Base-by-base conservation (phyloP, 2,888 invertebrate genomes). In the Mamestra brassicae region DNA sequence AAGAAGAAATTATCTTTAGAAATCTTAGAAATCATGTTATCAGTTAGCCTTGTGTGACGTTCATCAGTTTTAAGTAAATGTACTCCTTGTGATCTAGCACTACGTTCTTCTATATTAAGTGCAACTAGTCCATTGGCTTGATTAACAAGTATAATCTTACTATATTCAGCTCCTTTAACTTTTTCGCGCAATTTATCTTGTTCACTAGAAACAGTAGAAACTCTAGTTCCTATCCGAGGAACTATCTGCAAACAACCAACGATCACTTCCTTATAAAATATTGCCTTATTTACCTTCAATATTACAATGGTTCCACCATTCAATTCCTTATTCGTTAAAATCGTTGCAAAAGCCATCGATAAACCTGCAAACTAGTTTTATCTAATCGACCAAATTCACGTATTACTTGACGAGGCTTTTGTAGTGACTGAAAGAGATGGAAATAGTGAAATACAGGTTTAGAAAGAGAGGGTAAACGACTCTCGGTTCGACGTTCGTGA, bases 401-500 rank as follows among this genome's bases (percentile, higher is more conserved):
- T 89, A 88, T 88, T 83, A 84, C 85, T 80, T 76, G 68, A 77
- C 84, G 79, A 87, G 83, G 87, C 84, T 84, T 87, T 83, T 81
- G 84, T 76, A 72, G 76, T 74, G 82, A 50, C 67, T 52, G 89
- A 92, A 78, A 64, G 90, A 85, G 90, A 90, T 36, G 68, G 83
- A 71, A 17, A 73, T 71, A 90, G 26, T 17, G 15, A 60, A 90
- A 90, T 91, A 92, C 90, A 87, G 88, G 92, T 91, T 92, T 90
- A 90, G 94, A 95, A 83, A 72, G 93, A 88, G 94, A 95, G 70
- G 78, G 88, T 76, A 67, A 66, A 63, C 66, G 75, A 82, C 76
- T 68, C 90, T 90, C 89, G 90, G 92, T 92, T 90, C 91, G 92
- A 88, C 89, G 92, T 85, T 89, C 91, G 91, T 95, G 95, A 95